A percentile compares a stretch with the other conserved stretches of the same genome.
Conservation (phyloP, 2,113 vertebrate species). For the Colossoma macropomum region DNA sequence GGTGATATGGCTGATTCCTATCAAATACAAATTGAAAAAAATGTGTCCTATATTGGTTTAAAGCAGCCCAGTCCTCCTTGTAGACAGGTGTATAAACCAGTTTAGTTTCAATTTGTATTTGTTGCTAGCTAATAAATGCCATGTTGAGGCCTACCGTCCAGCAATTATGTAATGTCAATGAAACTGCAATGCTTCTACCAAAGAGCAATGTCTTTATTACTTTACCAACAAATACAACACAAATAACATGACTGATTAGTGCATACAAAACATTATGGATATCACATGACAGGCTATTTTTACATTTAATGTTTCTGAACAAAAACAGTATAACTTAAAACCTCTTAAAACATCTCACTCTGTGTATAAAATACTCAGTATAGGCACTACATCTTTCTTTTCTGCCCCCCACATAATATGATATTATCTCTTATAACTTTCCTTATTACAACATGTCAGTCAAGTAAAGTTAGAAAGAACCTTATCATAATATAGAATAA, state of each 20-base stretch:
- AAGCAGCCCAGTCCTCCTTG: background rate
- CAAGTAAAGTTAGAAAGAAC: slow-evolving; percentile 12
- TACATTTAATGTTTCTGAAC: background rate
- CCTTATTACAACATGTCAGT: background rate
- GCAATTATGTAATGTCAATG: background rate
- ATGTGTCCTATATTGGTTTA: background rate
- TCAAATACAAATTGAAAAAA: no score
- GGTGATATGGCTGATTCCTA: no score
- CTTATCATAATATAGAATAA: background rate
- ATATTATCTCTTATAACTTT: slow-evolving; percentile 3
- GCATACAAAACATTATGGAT: slow-evolving; percentile 18
- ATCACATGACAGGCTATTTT: background rate
- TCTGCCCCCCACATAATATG: slow-evolving; percentile 4
- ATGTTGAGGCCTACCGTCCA: no score
- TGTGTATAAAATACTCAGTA: slow-evolving; percentile 6
- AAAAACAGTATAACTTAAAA: slow-evolving; percentile 11
- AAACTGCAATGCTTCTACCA: background rate
- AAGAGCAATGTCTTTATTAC: slow-evolving; percentile 39
- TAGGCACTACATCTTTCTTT: slow-evolving; percentile 3
- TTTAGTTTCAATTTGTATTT: no score
- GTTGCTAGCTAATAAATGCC: no score
- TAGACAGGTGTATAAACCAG: background rate
- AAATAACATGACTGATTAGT: background rate
- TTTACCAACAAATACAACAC: background rate
- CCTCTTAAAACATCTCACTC: background rate